These are phyloP conservation scores for Paguma larvata DNA, from an alignment of 2,797 vertebrate species.

Conservation along the genomic window DNA sequence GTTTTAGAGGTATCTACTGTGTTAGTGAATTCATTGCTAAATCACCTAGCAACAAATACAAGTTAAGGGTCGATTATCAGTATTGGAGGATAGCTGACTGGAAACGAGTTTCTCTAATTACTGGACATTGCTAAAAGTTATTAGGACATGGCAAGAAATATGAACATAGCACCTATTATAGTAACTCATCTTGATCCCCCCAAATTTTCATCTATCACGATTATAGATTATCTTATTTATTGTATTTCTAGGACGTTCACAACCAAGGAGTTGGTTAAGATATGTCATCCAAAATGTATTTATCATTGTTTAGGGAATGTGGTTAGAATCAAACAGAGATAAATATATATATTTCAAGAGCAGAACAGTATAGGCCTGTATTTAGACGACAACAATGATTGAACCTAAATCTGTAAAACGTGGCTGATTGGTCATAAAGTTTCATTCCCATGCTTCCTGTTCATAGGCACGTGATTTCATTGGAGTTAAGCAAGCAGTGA, in stretches of 20 bases:
- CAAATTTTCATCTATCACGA: neutral
- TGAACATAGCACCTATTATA: neutral
- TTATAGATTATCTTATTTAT: neutral
- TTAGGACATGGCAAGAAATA: neutral
- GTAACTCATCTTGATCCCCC: neutral
- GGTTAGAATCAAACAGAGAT: neutral
- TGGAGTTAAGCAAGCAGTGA: neutral
- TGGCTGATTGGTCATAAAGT: neutral
- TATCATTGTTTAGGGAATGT: conserved; percentile 4
- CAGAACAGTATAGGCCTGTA: neutral
- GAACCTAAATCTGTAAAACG: neutral
- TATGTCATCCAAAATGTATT: neutral
- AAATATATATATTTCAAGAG: conserved; percentile 38
- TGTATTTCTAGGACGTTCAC: conserved; percentile 21
- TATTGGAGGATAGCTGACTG: neutral
- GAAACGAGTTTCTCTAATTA: neutral
- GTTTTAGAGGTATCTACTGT: neutral
- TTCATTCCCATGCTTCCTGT: neutral
- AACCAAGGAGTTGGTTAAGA: neutral
- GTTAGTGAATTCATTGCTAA: neutral
- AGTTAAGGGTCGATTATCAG: neutral
- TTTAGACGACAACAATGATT: neutral
- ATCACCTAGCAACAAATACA: neutral
- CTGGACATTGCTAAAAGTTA: neutral
- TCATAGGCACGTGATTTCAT: neutral